phyloP scores from a whole-genome alignment of 1,140 invertebrate genomes.

The Bilobella aurantiaca region DNA sequence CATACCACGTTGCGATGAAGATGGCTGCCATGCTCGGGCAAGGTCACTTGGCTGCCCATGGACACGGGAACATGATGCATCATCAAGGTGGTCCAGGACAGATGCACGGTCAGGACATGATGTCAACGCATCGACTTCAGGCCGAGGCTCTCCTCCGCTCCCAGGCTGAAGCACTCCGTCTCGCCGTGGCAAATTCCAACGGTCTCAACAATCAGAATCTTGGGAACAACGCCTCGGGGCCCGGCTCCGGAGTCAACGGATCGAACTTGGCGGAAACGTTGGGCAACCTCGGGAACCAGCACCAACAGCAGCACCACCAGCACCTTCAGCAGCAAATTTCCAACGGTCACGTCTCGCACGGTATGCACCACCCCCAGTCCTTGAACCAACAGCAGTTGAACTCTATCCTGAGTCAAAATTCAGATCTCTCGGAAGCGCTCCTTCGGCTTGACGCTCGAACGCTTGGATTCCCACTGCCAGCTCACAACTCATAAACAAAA shows the following conservation, averaged over 20 bases:
- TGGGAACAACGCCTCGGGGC: slow-evolving; percentile 17
- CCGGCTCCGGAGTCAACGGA: slow-evolving; percentile 15
- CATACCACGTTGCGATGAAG: slow-evolving; percentile 22
- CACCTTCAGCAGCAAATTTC: slow-evolving; percentile 18
- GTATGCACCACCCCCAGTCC: slow-evolving; percentile 21
- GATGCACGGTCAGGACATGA: slow-evolving; percentile 45
- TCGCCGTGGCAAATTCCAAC: slow-evolving; percentile 47
- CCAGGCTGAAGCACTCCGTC: slow-evolving; percentile 65
- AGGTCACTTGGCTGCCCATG: slow-evolving; percentile 12
- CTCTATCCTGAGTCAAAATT: slow-evolving; percentile 24
- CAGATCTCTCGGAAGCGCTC: slow-evolving; percentile 30
- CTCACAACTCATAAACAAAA: slow-evolving; percentile 35
- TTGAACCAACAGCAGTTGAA: slow-evolving; percentile 31
- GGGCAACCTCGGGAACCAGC: slow-evolving; percentile 12
- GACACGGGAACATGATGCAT: slow-evolving; percentile 26
- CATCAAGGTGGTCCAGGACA: slow-evolving; percentile 25
- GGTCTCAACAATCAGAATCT: slow-evolving; percentile 6
- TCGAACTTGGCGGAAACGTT: slow-evolving; percentile 18
- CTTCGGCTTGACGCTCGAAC: slow-evolving; percentile 26
- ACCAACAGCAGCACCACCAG: slow-evolving; percentile 17
- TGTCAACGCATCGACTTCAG: slow-evolving; percentile 56
- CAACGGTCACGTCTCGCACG: slow-evolving; percentile 22
- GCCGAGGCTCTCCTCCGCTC: slow-evolving; percentile 67
- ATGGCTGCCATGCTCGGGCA: slow-evolving; percentile 31
- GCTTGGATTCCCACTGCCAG: slow-evolving; percentile 32